Evolutionary conservation across 2,888 invertebrate genomes (phyloP).

Genomic region (Watsonalla cultraria): DNA sequence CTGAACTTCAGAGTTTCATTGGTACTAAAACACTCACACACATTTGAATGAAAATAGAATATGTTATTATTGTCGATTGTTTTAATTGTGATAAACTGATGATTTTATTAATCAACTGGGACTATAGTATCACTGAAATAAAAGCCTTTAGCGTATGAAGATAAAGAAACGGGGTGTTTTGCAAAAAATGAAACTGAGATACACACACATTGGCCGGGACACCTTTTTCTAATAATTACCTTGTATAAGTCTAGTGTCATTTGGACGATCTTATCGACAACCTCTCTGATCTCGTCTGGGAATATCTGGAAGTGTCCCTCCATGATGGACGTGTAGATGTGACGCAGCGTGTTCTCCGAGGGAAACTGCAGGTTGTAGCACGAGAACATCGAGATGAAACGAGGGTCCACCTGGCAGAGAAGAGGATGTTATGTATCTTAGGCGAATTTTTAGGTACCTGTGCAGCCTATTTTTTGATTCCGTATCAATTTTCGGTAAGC

Average conservation of each 20-base stretch:
- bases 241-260: constrained; percentile 92
- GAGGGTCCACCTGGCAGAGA: constrained; percentile 83
- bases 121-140: too few species aligned
- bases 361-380: constrained; percentile 93
- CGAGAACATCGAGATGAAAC: constrained; percentile 94
- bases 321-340: constrained; percentile 91
- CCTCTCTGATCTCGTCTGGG: constrained; percentile 80
- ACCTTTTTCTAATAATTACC: constrained; percentile 49
- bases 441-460: too few species aligned
- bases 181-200: background rate
- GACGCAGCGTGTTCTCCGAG: constrained; percentile 84
- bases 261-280: constrained; percentile 83
- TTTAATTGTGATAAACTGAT: too few species aligned
- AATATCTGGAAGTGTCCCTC: constrained; percentile 87
- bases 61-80: too few species aligned
- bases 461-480: too few species aligned
- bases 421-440: constrained; percentile 5
- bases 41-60: too few species aligned
- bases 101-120: too few species aligned
- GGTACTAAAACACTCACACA: too few species aligned
- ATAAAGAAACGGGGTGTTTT: too few species aligned
- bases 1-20: too few species aligned
- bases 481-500: too few species aligned
- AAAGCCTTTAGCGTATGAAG: too few species aligned
- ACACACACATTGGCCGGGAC: background rate